Evolutionary conservation across 2,888 invertebrate genomes (phyloP).

Genomic region (Chorisops tibialis): DNA sequence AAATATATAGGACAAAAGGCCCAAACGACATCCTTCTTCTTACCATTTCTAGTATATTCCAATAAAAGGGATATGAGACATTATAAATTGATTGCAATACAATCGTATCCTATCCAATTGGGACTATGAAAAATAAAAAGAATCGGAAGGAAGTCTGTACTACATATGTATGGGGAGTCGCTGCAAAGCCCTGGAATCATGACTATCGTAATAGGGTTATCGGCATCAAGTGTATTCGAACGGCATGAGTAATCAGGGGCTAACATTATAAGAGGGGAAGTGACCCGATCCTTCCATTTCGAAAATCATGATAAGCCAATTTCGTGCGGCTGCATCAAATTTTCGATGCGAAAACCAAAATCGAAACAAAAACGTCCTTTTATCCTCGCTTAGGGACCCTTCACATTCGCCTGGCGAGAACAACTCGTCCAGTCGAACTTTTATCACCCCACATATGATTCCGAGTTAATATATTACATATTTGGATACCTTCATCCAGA

Average conservation of each 20-base stretch:
- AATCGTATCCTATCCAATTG: constrained; percentile 31
- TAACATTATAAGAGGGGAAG: constrained; percentile 1
- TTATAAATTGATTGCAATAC: constrained; percentile 32
- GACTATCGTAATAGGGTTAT: constrained; percentile 15
- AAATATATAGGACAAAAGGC: constrained; percentile 8
- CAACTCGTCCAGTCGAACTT: not conserved
- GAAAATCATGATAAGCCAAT: constrained; percentile 34
- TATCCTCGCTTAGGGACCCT: not conserved
- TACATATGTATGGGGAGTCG: not conserved
- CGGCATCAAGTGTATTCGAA: constrained; percentile 3
- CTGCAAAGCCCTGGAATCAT: constrained; percentile 10
- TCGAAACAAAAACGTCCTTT: not conserved
- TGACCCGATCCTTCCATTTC: constrained; percentile 15
- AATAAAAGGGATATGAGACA: constrained; percentile 22
- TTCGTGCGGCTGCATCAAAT: constrained; percentile 22
- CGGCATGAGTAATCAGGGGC: no score
- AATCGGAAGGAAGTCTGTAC: constrained; percentile 9
- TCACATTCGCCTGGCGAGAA: not conserved
- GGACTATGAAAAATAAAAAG: not conserved
- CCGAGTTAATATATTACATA: no score
- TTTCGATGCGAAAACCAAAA: not conserved
- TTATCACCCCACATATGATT: not conserved
- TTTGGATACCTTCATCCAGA: not conserved
- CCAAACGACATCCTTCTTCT: not conserved
- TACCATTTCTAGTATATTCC: constrained; percentile 16